Evolutionary conservation across 2,113 vertebrate genomes (phyloP), one percentile per base, ranked within the genome.

Genomic region (Strix aluco): DNA sequence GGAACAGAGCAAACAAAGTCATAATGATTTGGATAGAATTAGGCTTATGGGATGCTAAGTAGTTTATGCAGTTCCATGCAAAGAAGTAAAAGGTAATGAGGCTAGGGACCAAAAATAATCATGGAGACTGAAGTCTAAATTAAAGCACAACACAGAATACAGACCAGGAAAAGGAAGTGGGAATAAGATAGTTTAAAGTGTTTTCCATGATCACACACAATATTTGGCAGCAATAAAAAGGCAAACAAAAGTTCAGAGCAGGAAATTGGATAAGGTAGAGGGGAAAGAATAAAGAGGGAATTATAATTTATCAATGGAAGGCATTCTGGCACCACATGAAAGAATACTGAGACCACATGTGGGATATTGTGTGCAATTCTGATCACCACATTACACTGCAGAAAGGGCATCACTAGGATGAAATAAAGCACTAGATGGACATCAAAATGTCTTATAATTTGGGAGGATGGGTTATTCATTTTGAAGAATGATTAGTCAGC

Each of bases 1-100:
- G 79, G 89, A 97, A 92, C 61, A 96, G 86, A 98, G 90, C 86
- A 98, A 97, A 98, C 86, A 97, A 87, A 98, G 94, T 84, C 78
- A 92, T 94, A 96, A 97, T 93, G 78, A 94, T 97, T 95, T 97
- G 52, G 91, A 77, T 59, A 97, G 96, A 96, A 97, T 97, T 95
- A 95, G 44, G 94, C 96, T 98, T 98, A 96, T 82, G 81, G 62
- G 88, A 96, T 97, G 95, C 93, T 96, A 96, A 98, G 96, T 96
- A 95, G 96, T 94, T 96, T 96, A 96, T 81, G 77, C 78, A 88
- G 81, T 92, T 73, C 85, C 90, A 91, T 86, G 74, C 91, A 95
- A 97, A 95, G 94, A 97, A 96, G 82, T 92, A 95, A 95, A 95
- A 97, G 74, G 57, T 95, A 97, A 90, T 92, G 86, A 97, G 81